phyloP scores from a whole-genome alignment of 2,113 vertebrate species.

The Nannospalax galili region DNA sequence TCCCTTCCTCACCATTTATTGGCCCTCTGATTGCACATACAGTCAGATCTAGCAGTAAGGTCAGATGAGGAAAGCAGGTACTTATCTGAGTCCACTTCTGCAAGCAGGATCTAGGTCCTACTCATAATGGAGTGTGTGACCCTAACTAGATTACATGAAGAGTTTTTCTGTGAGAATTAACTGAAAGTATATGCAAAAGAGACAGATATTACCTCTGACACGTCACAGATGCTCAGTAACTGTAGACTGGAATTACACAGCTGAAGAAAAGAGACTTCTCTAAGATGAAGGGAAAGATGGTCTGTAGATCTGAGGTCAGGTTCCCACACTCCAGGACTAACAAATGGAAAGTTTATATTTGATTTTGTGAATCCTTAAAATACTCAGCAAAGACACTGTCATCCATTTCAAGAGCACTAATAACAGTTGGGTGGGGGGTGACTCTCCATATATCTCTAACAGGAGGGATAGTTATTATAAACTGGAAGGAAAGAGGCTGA shows the following conservation, averaged over 20 bases:
- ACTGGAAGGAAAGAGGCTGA: background rate
- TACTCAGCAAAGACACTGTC: conserved; percentile 32
- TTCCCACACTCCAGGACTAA: conserved; percentile 67
- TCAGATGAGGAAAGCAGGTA: background rate
- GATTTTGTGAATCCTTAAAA: conserved; percentile 41
- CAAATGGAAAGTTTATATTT: conserved; percentile 59
- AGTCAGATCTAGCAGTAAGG: background rate
- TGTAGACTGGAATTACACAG: background rate
- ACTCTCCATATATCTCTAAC: background rate
- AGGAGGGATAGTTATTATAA: conserved; percentile 64
- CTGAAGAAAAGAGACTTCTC: conserved; percentile 6
- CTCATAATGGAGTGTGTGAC: background rate
- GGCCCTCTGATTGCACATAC: background rate
- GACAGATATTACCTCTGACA: background rate
- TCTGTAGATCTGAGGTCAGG: conserved; percentile 39
- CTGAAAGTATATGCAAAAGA: background rate
- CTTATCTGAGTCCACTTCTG: background rate
- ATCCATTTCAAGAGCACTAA: conserved; percentile 56
- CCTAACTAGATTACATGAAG: background rate
- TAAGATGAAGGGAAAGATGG: background rate
- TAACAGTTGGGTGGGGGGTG: background rate
- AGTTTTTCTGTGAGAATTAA: background rate
- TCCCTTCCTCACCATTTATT: background rate
- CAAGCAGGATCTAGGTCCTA: background rate
- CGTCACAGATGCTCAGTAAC: background rate